Evolutionary conservation across 2,888 invertebrate species (phyloP).

Genomic region (Lithodes maja): DNA sequence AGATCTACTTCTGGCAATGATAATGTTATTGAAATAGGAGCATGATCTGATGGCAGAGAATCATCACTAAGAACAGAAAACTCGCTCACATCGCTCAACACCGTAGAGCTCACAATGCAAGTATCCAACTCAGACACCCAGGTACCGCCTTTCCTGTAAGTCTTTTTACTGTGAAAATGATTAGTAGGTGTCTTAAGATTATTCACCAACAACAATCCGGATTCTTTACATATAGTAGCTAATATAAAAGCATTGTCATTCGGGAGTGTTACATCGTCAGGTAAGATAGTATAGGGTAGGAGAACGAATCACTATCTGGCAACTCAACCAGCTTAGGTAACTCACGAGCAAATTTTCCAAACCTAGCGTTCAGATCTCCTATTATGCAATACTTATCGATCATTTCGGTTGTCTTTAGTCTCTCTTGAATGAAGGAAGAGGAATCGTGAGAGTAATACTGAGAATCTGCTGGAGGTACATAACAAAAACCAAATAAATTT

Average conservation of each 20-base stretch:
- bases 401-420: not conserved
- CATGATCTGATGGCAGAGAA: constrained; percentile 20
- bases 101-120: not conserved
- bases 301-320: not conserved
- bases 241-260: constrained; percentile 3
- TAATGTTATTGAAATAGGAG: not conserved
- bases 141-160: not conserved
- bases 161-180: not conserved
- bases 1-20: not conserved
- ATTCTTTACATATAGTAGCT: not conserved
- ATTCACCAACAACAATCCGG: constrained; percentile 1
- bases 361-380: not conserved
- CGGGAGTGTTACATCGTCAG: not conserved
- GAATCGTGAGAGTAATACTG: constrained; percentile 10
- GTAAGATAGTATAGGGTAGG: not conserved
- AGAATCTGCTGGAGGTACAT: not conserved
- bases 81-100: not conserved
- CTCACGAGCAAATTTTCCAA: not conserved
- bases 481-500: not conserved
- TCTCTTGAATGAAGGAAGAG: not conserved
- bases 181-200: constrained; percentile 2
- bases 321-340: not conserved
- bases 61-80: not conserved
- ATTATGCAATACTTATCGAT: not conserved
- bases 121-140: constrained; percentile 13